Base-by-base conservation (phyloP, 1,140 invertebrate species). In the Oscheius sp. region DNA sequence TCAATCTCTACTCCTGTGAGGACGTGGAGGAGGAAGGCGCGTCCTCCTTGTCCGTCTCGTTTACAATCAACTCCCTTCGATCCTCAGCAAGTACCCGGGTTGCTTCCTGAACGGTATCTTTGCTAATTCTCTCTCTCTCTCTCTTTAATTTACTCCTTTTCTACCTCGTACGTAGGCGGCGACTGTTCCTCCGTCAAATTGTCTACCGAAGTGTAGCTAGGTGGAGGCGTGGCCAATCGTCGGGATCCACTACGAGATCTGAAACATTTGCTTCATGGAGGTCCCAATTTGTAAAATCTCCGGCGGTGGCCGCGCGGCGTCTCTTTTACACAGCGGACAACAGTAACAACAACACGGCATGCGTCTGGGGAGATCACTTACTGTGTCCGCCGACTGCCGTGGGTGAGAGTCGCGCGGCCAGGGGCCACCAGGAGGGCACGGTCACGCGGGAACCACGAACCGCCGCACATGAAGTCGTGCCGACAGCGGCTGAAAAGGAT, bases 91-190 rank as follows among this genome's bases (percentile, higher is more conserved):
- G 61, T 7, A 63, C 61, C 7, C 61, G 61, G n/a, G 61, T 63
- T 34, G 61, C 61, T 26, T 63, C 61, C 61, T 63, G 36, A 63
- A 63, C 13, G 15, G 31, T 63, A 18, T 45, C 42, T 45, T 23
- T 45, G 18, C 55, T 0, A 23, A 31, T 59, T 59, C 15, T 59
- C 13, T 59, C 23, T 23, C 55, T 59, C 15, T 59, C 23, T 59
- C 23, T 59, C 13, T 59, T 59, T 59, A 45, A 45, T 18, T 45
- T 45, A 45, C 0, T 18, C 18, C 18, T n/a, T 45, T 45, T 45
- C 64, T 45, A 61, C 72, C 61, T 74, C 72, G 32, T 74, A 74
- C 35, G 72, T 61, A 23, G 72, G 72, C 2, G 72, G 72, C 29
- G 20, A 29, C 15, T 42, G 49, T 18, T 35, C 45, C 35, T 74